Base-by-base conservation (phyloP, 2,888 invertebrate species). In the Drosophila subquinaria region DNA sequence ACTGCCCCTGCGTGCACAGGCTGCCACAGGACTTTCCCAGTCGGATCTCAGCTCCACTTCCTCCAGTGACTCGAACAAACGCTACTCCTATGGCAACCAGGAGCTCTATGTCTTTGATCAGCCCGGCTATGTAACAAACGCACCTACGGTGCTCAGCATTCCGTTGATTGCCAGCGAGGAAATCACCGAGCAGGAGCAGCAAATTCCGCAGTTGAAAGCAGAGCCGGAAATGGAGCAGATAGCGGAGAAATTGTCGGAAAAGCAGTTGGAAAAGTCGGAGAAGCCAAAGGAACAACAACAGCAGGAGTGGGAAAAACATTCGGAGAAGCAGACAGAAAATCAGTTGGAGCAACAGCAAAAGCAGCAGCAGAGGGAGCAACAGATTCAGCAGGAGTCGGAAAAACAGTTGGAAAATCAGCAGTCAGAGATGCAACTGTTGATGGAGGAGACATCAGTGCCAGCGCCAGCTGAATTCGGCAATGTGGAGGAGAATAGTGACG, bases 21-120 rank as follows among this genome's bases (percentile, higher is more conserved):
- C 55, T 43, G 0, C 61, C 48, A 96, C 96, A 0, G 97, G 97
- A 0, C 94, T 97, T 2, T 96, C 97, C 5, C 97, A 97, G 89
- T 97, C 97, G 5, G 96, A 96, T 89, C 94, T 96, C 0, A 96
- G 96, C 88, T 94, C 96, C 89, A 90, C 88, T 2, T 95, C 95
- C 15, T 96, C 96, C 33, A 94, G 94, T 51, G 95, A 95, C 13
- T 95, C 95, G 63, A 96, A 96, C 91, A 95, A 95, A 13, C 96
- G 95, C 70, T 96, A 97, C 91, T 95, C 95, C 50, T 97, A 97
- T 90, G 96, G 97, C 62, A 96, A 96, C 90, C 97, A 97, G 92
- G 94, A 95, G 81, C 95, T 96, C 30, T 97, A 97, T 90, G 96
- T 96, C 63, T 94, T 95, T 79, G 96, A 96, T 42, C 95, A 95